Percentiles rank a stretch among this genome's conserved stretches.
Conservation (phyloP, 2,113 vertebrate species). For the Ageneiosus marmoratus region DNA sequence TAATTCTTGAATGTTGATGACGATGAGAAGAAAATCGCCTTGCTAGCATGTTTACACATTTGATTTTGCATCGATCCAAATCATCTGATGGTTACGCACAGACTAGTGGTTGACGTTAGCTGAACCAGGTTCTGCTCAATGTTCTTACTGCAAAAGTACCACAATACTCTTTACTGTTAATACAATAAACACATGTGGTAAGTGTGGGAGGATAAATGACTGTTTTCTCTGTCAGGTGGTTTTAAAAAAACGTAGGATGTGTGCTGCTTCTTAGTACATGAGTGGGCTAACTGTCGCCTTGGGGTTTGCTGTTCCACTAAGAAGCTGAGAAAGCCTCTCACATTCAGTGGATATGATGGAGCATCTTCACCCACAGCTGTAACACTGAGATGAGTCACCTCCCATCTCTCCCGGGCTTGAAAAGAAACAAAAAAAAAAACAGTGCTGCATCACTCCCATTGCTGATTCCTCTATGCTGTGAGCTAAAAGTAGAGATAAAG, state of each 20-base stretch:
- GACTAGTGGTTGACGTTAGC: background rate
- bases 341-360: constrained; percentile 6
- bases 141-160: background rate
- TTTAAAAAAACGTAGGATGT: background rate
- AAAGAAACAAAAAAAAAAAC: background rate
- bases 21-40: background rate
- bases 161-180: background rate
- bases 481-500: background rate
- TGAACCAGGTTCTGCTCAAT: background rate
- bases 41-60: background rate
- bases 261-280: constrained; percentile 11
- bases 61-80: background rate
- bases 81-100: background rate
- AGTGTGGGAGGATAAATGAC: constrained; percentile 9
- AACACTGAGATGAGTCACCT: constrained; percentile 32
- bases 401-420: background rate
- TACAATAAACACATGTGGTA: background rate
- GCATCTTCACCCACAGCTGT: constrained; percentile 26
- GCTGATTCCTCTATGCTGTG: constrained; percentile 1
- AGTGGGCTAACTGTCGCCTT: constrained; percentile 6
- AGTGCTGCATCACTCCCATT: background rate
- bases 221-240: background rate
- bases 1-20: background rate
- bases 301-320: background rate
- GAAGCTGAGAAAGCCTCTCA: background rate